Base-by-base conservation (phyloP, 1,140 invertebrate genomes). In the Pogonus chalceus region DNA sequence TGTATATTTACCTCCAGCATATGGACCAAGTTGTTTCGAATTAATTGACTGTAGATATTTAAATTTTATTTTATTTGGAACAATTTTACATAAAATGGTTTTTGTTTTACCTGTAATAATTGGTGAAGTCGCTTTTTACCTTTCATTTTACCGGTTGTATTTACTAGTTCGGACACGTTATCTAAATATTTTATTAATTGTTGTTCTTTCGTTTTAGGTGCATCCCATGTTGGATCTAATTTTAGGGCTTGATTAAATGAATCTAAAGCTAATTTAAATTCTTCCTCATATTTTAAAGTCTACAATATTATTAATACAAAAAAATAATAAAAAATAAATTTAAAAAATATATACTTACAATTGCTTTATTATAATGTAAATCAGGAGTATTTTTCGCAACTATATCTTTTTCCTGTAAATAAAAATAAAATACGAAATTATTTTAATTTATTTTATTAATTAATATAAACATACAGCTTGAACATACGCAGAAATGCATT, bases 361-460 rank as follows among this genome's bases (percentile, higher is more conserved):
- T 79, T 51, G 81, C 87, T 77, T 87, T 85, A 69, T 92, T 94
- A 65, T 85, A 91, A 75, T 89, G 86, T 26, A 93, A 75, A 76
- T 92, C 87, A 1, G 88, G 79, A 65, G 87, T 85, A 58, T 79
- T 81, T 63, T 72, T 79, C 1, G 87, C 81, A 7, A 83, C 71
- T 18, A 81, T 71, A 69, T 92, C 88, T 63, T 80, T 83, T 68
- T 85, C 83, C 83, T 85, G n/a, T n/a, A n/a, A n/a, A 63, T 52
- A 72, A 72, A n/a, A 50, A 61, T 51, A 52, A 53, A 43, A 39
- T n/a, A 54, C 47, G 9, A 43, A 43, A 10, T 43, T 31, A 31
- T 31, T 7, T 31, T n/a, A n/a, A 43, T 43, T 10, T 9, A 43
- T 43, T 31, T 31, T 14, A 7, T 31, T 31, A 7, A 31, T 47